Evolutionary conservation across 2,797 vertebrate genomes (phyloP).

Genomic region (Orestias chungarensis): DNA sequence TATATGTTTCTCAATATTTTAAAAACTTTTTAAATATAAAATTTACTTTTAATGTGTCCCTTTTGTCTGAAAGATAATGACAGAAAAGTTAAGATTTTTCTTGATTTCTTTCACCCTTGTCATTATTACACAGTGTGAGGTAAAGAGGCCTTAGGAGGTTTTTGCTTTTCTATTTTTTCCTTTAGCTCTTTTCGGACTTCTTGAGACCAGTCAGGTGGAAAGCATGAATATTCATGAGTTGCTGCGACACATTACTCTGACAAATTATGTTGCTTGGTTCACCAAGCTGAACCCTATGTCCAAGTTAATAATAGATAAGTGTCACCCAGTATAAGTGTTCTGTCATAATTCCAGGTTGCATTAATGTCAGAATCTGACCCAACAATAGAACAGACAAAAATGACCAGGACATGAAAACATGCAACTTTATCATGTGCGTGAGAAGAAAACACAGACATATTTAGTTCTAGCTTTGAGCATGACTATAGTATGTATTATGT

Average conservation of each 20-base stretch:
- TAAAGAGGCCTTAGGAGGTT: constrained; percentile 33
- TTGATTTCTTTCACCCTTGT: constrained; percentile 1
- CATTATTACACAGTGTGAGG: constrained; percentile 4
- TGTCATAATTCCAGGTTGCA: constrained; percentile 52
- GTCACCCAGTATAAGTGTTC: constrained; percentile 43
- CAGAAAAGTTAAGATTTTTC: not conserved
- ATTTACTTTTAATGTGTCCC: not conserved
- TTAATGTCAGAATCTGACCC: constrained; percentile 47
- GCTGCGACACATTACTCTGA: constrained; percentile 69
- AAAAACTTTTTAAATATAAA: not conserved
- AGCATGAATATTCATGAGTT: constrained; percentile 72
- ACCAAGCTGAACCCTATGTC: constrained; percentile 59
- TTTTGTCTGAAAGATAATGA: not conserved
- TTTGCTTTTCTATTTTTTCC: constrained; percentile 31
- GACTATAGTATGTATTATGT: constrained; percentile 9
- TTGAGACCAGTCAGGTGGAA: constrained; percentile 59
- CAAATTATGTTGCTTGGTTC: constrained; percentile 66
- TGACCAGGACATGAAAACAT: constrained; percentile 35
- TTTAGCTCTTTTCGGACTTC: constrained; percentile 34
- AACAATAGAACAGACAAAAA: constrained; percentile 37
- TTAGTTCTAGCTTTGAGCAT: not conserved
- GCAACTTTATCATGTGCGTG: constrained; percentile 22
- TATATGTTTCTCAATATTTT: constrained; percentile 1
- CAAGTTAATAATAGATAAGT: constrained; percentile 63
- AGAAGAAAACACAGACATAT: constrained; percentile 15